Evolutionary conservation across 2,888 invertebrate genomes (phyloP).

Genomic region (Eupithecia dodoneata): DNA sequence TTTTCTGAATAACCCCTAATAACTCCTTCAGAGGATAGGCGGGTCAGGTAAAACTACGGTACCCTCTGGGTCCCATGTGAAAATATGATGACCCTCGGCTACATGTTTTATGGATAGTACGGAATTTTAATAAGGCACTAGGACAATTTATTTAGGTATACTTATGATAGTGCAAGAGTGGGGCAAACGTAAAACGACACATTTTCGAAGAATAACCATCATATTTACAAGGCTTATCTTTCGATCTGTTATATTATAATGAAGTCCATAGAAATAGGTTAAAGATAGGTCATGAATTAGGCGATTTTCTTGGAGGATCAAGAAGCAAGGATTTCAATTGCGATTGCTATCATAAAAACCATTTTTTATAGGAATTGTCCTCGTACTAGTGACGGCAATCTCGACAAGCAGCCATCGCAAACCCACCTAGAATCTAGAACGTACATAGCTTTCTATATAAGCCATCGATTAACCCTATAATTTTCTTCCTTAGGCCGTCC

Average conservation of each 20-base stretch:
- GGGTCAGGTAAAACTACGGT: constrained; percentile 4
- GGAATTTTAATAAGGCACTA: constrained; percentile 18
- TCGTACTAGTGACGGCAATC: too few relatives aligned
- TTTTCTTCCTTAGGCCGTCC: constrained; percentile 85
- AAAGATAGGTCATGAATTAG: too few relatives aligned
- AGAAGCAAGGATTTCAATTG: too few relatives aligned
- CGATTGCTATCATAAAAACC: too few relatives aligned
- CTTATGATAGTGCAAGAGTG: not conserved
- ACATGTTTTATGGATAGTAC: constrained; percentile 24
- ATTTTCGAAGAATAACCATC: not conserved
- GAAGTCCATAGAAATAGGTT: too few relatives aligned
- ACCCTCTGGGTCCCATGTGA: not conserved
- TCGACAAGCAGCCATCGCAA: too few relatives aligned
- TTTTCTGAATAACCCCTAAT: not conserved
- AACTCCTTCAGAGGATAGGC: not conserved
- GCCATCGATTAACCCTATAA: not conserved
- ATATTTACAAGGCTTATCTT: too few relatives aligned
- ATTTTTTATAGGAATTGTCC: too few relatives aligned
- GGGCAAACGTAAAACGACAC: not conserved
- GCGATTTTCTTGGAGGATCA: too few relatives aligned
- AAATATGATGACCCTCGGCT: constrained; percentile 4
- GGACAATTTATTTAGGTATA: not conserved
- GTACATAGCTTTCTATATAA: not conserved
- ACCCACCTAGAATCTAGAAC: too few relatives aligned
- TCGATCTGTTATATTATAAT: too few relatives aligned